A percentile compares a stretch with the other conserved stretches of the same genome.
Evolutionary conservation across 2,797 vertebrate species (phyloP).

Genomic region (Enteromius argenteus): DNA sequence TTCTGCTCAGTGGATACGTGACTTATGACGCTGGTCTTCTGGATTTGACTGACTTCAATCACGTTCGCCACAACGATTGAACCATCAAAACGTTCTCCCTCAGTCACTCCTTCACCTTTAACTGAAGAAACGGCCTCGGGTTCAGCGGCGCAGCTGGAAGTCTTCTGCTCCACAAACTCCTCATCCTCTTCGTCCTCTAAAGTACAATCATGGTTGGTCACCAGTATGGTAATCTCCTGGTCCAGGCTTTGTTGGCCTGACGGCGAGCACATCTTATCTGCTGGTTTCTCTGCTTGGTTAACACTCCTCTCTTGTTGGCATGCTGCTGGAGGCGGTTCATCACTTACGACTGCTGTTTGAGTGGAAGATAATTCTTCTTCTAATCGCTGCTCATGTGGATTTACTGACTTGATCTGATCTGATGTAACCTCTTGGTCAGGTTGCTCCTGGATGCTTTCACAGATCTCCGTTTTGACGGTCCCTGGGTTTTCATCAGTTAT

Average conservation of each 20-base stretch:
- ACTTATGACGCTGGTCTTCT: conserved; percentile 41
- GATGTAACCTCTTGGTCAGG: conserved; percentile 7
- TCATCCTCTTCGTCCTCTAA: conserved; percentile 51
- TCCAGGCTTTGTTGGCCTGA: conserved; percentile 45
- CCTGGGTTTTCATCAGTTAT: conserved; percentile 36
- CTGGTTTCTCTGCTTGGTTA: conserved; percentile 55
- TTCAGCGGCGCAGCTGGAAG: conserved; percentile 47
- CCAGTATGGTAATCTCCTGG: conserved; percentile 78
- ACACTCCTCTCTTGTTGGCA: conserved; percentile 4
- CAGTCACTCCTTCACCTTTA: conserved; percentile 52
- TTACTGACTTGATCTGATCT: conserved; percentile 33
- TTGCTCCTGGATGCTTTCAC: conserved; percentile 11
- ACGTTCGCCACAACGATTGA: conserved; percentile 55
- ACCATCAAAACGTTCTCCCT: conserved; percentile 46
- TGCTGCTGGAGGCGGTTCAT: neutral
- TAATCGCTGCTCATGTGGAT: conserved; percentile 23
- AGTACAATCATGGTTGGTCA: conserved; percentile 74
- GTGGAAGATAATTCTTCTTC: conserved; percentile 45
- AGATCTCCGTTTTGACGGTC: conserved; percentile 14
- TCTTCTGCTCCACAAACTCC: conserved; percentile 17
- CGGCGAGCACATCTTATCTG: conserved; percentile 58
- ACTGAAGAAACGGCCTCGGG: conserved; percentile 64
- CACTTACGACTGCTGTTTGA: conserved; percentile 36
- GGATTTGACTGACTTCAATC: conserved; percentile 58
- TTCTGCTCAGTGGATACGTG: conserved; percentile 35